A percentile compares a stretch with the other conserved stretches of the same genome.
Evolutionary conservation across 2,888 invertebrate genomes (phyloP).

Genomic region (Eilema depressum): DNA sequence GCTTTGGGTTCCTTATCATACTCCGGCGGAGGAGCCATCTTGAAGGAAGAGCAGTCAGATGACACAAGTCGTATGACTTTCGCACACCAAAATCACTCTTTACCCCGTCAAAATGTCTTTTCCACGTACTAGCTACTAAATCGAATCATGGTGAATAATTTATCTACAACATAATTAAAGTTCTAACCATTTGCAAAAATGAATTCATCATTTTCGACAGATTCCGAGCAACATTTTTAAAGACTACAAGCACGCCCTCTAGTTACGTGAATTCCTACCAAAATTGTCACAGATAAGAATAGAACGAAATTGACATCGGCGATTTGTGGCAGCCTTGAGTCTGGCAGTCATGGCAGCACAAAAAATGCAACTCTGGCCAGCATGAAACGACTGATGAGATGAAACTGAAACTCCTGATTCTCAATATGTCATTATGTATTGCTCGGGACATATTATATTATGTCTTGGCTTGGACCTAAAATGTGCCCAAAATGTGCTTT

Average conservation of each 20-base stretch:
- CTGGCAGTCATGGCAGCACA: neutral
- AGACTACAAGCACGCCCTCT: constrained; percentile 70
- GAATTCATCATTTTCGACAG: constrained; percentile 82
- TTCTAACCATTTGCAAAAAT: constrained; percentile 77
- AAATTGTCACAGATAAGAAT: constrained; percentile 15
- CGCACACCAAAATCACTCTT: constrained; percentile 78
- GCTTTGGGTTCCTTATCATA: constrained; percentile 92
- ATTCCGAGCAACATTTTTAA: constrained; percentile 81
- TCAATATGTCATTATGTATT: too few relatives aligned
- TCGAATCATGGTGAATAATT: constrained; percentile 71
- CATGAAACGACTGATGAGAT: neutral
- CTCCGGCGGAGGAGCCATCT: constrained; percentile 93
- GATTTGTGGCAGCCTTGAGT: neutral
- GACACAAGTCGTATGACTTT: constrained; percentile 87
- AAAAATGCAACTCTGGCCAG: neutral
- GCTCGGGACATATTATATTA: too few relatives aligned
- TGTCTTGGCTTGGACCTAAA: too few relatives aligned
- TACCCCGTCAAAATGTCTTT: constrained; percentile 66
- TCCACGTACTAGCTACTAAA: constrained; percentile 74
- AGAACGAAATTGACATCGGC: neutral
- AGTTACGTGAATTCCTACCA: constrained; percentile 37
- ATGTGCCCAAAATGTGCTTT: too few relatives aligned
- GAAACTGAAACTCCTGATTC: too few relatives aligned
- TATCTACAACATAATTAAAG: constrained; percentile 74
- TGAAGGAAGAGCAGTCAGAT: constrained; percentile 88